These are phyloP conservation scores for Rhizomys pruinosus DNA, from an alignment of 2,113 vertebrate genomes.

Conservation along the genomic window DNA sequence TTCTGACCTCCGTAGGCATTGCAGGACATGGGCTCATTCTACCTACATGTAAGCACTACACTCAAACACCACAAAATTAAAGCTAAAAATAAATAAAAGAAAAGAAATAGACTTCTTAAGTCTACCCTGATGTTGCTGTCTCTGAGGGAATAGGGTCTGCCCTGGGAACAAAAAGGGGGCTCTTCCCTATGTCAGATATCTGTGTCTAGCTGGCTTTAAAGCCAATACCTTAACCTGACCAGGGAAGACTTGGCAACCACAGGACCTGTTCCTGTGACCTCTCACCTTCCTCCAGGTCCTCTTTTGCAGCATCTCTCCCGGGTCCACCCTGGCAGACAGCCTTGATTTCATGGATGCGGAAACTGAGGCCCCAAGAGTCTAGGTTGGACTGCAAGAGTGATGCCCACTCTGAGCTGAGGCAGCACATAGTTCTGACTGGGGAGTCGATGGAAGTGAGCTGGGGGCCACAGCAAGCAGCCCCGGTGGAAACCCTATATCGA, in stretches of 20 bases:
- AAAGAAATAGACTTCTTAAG: not conserved
- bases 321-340: not conserved
- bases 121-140: not conserved
- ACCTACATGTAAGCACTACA: no score
- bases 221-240: no score
- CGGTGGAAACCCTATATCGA: not conserved
- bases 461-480: not conserved
- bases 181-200: not conserved
- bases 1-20: no score
- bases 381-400: not conserved
- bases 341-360: not conserved
- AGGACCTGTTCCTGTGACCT: not conserved
- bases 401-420: not conserved
- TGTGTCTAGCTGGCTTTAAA: not conserved
- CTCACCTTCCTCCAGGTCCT: not conserved
- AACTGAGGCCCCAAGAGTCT: constrained; percentile 33
- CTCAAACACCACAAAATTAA: no score
- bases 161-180: not conserved
- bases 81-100: no score
- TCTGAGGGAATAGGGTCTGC: not conserved
- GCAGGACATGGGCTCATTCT: no score
- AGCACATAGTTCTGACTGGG: not conserved
- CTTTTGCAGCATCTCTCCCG: not conserved
- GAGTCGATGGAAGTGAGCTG: not conserved
- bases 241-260: no score